Evolutionary conservation across 2,113 vertebrate genomes (phyloP).

Genomic region (Manacus vitellinus): DNA sequence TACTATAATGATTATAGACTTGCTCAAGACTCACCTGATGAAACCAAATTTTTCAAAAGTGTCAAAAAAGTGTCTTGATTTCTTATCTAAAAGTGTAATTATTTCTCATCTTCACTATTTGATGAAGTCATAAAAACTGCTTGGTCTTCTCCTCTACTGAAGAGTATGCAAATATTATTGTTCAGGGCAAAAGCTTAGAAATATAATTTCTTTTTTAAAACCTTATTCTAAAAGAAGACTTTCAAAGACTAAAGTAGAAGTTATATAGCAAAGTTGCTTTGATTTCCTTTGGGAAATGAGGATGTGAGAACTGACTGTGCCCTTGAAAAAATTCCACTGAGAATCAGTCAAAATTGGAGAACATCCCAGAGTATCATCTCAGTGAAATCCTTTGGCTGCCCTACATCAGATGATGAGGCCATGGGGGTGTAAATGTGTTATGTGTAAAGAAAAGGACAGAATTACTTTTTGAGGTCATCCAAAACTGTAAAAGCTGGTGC

Average conservation of each 20-base stretch:
- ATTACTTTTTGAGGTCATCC: background rate
- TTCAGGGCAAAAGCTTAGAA: background rate
- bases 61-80: background rate
- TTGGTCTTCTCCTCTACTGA: background rate
- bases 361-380: constrained; percentile 6
- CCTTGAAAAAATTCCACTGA: constrained; percentile 22
- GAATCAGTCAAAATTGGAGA: constrained; percentile 35
- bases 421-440: background rate
- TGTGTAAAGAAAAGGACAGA: background rate
- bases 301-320: background rate
- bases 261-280: background rate
- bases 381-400: constrained; percentile 10
- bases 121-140: background rate
- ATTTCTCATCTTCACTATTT: background rate
- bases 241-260: background rate
- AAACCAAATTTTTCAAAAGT: background rate
- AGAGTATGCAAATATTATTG: background rate
- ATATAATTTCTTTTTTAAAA: background rate
- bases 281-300: constrained; percentile 11
- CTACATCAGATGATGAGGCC: background rate
- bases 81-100: background rate
- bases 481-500: background rate
- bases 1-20: background rate
- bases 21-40: background rate
- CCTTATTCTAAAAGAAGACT: background rate